Base-by-base conservation (phyloP, 2,797 vertebrate species). In the Phaenicophaeus curvirostris region DNA sequence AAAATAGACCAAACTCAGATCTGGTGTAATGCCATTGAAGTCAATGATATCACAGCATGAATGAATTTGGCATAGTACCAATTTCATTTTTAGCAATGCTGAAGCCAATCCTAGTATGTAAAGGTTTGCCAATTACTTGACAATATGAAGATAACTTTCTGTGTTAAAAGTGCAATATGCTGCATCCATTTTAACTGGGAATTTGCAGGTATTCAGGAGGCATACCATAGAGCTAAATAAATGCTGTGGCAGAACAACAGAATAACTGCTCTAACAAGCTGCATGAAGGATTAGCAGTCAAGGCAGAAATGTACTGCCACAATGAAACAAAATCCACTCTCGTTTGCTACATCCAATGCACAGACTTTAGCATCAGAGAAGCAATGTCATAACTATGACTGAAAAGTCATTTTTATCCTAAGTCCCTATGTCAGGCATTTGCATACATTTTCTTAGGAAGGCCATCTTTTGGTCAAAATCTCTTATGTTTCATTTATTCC, bases 1-100 rank as follows among this genome's bases (percentile, higher is more conserved):
- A 75, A 91, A 96, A 95, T 28, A 55, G 71, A 54, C 74, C 91
- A 28, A 87, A 82, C 74, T 74, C 75, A 39, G 35, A 83, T 46
- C 33, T 86, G 27, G 35, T 76, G 54, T 63, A 81, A 84, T 30
- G 46, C 28, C 61, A 30, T 4, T 59, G 83, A 91, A 86, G 46
- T 74, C 74, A 80, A 31, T 0, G 21, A 85, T 72, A 75, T 59
- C 78, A 69, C 1, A 1, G 48, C 20, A 81, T 92, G 89, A 94
- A 96, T 94, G 46, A 95, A 90, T 55, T 13, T 89, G 91, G 86
- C 53, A 8, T 28, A 54, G 25, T 3, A 4, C 59, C 75, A 93
- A 57, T 76, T 94, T 58, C 62, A 65, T 84, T 86, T 96, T 94
- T 85, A 84, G 51, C 67, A 91, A 42, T 46, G 53, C 61, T 5